These are phyloP conservation scores for Struthidea cinerea DNA, from an alignment of 2,113 vertebrate species.

Conservation along the genomic window DNA sequence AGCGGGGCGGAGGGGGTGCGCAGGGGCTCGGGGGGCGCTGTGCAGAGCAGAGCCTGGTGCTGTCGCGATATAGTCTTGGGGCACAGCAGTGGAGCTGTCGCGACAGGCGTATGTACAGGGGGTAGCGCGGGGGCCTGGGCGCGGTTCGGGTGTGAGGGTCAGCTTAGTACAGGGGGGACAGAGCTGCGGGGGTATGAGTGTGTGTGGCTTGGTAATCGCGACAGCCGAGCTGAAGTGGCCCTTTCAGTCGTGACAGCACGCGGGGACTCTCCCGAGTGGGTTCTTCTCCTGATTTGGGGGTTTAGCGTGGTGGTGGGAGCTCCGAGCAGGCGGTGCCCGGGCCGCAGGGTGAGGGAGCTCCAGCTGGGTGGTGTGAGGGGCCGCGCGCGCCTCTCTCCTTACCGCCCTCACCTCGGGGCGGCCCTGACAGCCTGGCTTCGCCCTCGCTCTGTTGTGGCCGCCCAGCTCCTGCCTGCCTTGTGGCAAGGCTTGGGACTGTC, in stretches of 20 bases:
- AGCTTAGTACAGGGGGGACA: not conserved
- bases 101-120: not conserved
- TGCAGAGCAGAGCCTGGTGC: too few relatives aligned
- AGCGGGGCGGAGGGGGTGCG: too few relatives aligned
- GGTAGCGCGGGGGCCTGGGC: not conserved
- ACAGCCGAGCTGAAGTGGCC: not conserved
- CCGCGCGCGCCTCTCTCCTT: not conserved
- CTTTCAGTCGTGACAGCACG: not conserved
- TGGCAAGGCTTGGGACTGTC: not conserved
- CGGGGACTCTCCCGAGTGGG: not conserved
- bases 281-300: not conserved
- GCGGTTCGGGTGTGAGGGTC: not conserved
- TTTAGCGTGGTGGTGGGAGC: not conserved
- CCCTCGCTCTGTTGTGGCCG: not conserved
- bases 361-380: rapidly evolving
- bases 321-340: not conserved
- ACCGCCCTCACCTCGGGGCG: not conserved
- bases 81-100: not conserved
- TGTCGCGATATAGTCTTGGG: not conserved
- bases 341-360: not conserved
- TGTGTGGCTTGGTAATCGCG: not conserved
- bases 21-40: not conserved
- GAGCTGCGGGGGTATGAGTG: not conserved
- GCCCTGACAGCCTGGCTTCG: not conserved
- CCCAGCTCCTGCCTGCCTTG: not conserved